These are phyloP conservation scores for Alethe castanea DNA, from an alignment of 2,113 vertebrate genomes.

Conservation along the genomic window DNA sequence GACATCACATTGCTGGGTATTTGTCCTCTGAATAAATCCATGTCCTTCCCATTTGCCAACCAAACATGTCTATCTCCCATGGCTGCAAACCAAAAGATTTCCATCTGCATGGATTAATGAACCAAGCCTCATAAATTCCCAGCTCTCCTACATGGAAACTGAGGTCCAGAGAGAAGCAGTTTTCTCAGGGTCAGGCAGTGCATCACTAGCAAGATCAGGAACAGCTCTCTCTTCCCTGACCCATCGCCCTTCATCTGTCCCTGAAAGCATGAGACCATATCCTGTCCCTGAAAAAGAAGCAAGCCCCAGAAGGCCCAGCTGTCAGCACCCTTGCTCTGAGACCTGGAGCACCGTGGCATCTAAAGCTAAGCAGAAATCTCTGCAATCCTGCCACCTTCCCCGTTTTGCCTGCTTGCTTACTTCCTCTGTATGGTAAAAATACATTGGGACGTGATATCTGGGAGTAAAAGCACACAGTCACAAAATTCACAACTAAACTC, in stretches of 20 bases:
- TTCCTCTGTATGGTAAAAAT: not conserved
- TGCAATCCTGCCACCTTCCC: not conserved
- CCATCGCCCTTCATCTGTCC: not conserved
- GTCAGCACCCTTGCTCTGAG: not conserved
- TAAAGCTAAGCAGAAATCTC: not conserved
- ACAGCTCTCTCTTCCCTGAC: not conserved
- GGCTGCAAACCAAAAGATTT: not conserved
- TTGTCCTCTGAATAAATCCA: not conserved
- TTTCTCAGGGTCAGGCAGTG: not conserved
- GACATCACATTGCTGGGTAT: not conserved
- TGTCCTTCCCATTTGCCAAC: not conserved
- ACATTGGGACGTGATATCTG: accelerated
- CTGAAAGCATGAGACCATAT: accelerated
- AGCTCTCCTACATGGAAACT: not conserved
- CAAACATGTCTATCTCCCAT: not conserved
- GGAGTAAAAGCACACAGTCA: not conserved
- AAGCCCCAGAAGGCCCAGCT: accelerated
- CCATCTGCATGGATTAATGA: not conserved
- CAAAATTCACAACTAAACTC: not conserved
- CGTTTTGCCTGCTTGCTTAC: not conserved
- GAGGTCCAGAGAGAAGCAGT: not conserved
- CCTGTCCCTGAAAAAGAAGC: not conserved
- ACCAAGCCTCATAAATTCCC: not conserved
- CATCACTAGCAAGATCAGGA: not conserved
- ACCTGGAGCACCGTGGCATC: not conserved